These are phyloP conservation scores for Chelon auratus DNA, from an alignment of 2,797 vertebrate genomes.

Conservation along the genomic window DNA sequence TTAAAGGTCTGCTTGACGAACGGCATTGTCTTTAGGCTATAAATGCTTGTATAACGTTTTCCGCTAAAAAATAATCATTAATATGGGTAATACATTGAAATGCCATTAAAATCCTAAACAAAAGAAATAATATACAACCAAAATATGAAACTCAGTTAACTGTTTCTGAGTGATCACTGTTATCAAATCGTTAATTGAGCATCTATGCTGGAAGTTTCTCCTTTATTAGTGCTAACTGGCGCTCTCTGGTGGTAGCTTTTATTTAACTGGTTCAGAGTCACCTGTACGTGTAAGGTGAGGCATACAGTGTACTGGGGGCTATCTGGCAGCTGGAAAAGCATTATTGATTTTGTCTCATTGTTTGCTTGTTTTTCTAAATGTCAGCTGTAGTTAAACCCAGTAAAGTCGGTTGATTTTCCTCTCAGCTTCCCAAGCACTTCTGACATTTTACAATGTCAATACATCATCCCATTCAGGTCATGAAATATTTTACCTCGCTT, in stretches of 20 bases:
- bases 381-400: constrained; percentile 50
- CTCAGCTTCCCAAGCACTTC: neutral
- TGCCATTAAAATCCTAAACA: neutral
- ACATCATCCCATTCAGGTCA: neutral
- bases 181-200: neutral
- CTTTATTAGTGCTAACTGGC: constrained; percentile 24
- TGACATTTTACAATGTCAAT: constrained; percentile 53
- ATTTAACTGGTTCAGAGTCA: constrained; percentile 10
- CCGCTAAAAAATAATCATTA: too few relatives aligned
- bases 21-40: too few relatives aligned
- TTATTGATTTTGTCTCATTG: constrained; percentile 35
- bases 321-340: constrained; percentile 14
- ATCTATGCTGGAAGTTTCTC: neutral
- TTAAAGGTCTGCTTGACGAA: neutral
- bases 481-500: neutral
- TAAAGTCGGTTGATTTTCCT: constrained; percentile 21
- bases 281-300: neutral
- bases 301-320: neutral
- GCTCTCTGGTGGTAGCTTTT: constrained; percentile 59
- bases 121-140: neutral
- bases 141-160: neutral
- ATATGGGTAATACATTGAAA: neutral
- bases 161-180: neutral
- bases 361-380: constrained; percentile 53
- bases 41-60: too few relatives aligned